phyloP scores from a whole-genome alignment of 2,888 invertebrate species.

The Erebia palarica region DNA sequence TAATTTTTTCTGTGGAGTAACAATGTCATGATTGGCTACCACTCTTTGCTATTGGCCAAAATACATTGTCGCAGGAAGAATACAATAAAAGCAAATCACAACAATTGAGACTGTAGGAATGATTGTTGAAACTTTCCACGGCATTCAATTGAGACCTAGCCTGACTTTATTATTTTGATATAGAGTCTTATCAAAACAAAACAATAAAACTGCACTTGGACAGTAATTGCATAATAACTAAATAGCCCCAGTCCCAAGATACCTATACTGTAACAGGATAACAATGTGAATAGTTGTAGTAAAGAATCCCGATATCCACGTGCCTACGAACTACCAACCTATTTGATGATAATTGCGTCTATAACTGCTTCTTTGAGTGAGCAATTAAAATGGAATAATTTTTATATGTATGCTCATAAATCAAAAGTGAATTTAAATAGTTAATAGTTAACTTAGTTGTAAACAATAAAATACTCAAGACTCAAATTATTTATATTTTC shows the following conservation, averaged over 20 bases:
- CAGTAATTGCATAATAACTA: background rate
- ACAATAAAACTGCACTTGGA: background rate
- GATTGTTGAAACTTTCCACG: no score
- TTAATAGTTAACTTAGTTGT: background rate
- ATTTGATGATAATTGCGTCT: background rate
- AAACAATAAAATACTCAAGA: no score
- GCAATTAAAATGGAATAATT: background rate
- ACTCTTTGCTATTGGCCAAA: no score
- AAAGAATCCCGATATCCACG: background rate
- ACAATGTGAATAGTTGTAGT: conserved; percentile 9
- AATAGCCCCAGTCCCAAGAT: background rate
- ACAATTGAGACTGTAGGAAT: no score
- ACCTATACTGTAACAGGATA: conserved; percentile 10
- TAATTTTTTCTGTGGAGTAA: no score
- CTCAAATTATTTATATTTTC: no score
- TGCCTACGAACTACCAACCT: background rate
- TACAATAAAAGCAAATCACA: no score
- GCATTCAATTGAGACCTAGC: no score
- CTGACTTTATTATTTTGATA: no score
- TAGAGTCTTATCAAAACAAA: background rate
- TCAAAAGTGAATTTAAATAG: background rate
- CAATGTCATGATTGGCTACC: no score
- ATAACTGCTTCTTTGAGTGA: background rate
- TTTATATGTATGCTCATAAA: background rate
- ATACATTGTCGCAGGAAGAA: no score